Evolutionary conservation across 2,797 vertebrate genomes (phyloP).

Genomic region (Characodon lateralis): DNA sequence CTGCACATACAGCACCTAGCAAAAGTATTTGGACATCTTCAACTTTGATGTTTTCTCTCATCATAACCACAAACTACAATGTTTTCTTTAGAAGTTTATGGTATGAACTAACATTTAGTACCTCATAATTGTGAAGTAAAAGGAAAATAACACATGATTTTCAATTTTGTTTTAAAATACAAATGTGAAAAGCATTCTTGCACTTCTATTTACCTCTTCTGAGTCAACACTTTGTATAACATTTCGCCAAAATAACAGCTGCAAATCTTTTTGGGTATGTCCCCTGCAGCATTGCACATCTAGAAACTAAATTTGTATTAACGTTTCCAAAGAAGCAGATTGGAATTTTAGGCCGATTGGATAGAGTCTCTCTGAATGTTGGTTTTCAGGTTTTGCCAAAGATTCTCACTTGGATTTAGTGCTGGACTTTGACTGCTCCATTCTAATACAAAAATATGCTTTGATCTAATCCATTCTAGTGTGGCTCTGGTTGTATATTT

Average conservation of each 20-base stretch:
- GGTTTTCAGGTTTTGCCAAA: background rate
- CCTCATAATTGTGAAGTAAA: background rate
- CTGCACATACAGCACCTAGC: background rate
- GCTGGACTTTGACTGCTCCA: background rate
- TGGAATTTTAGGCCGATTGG: too few relatives aligned
- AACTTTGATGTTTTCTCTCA: conserved; percentile 1
- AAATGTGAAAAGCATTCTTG: background rate
- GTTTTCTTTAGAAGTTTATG: background rate
- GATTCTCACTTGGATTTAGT: background rate
- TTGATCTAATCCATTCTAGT: background rate
- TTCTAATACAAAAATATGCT: background rate
- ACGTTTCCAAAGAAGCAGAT: too few relatives aligned
- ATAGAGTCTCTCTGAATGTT: too few relatives aligned
- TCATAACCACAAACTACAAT: background rate
- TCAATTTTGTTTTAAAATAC: background rate
- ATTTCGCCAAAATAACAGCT: too few relatives aligned
- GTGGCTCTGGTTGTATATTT: background rate
- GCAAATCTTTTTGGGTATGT: too few relatives aligned
- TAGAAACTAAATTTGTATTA: too few relatives aligned
- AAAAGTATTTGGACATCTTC: background rate
- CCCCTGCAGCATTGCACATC: too few relatives aligned
- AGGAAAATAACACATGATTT: background rate
- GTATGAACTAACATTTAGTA: background rate
- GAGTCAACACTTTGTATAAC: too few relatives aligned
- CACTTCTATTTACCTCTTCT: too few relatives aligned